Conservation (phyloP, 2,797 vertebrate genomes). For the Enteromius fasciolatus region DNA sequence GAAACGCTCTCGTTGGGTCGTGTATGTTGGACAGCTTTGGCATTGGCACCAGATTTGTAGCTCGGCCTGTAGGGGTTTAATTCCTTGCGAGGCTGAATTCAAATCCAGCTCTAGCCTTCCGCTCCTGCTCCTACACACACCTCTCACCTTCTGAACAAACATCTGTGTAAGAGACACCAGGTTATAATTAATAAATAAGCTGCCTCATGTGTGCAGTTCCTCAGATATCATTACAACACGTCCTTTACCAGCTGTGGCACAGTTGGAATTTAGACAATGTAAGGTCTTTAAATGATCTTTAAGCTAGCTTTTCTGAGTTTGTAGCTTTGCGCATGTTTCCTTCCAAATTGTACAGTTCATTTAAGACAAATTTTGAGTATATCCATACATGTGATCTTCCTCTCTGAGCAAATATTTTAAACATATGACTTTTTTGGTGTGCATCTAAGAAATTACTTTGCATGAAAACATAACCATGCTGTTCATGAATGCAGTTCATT, state of each 20-base stretch:
- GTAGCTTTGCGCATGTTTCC: background rate
- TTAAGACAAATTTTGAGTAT: background rate
- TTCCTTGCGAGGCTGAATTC: conserved; percentile 20
- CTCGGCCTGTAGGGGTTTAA: conserved; percentile 26
- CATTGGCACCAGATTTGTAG: conserved; percentile 26
- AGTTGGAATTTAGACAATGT: background rate
- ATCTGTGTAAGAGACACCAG: background rate
- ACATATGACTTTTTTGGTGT: background rate
- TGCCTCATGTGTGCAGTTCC: background rate
- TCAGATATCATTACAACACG: background rate
- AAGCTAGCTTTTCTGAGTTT: background rate
- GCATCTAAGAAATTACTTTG: background rate
- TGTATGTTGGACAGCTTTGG: conserved; percentile 27
- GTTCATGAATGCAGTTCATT: background rate
- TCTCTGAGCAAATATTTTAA: background rate
- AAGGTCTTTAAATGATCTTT: background rate
- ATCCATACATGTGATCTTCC: background rate
- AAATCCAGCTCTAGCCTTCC: conserved; percentile 5
- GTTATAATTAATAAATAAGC: background rate
- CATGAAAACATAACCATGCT: background rate
- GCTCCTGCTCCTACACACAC: background rate
- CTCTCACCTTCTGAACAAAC: conserved; percentile 10
- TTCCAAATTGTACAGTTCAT: background rate
- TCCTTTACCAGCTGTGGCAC: background rate
- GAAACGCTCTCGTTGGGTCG: background rate